phyloP scores from a whole-genome alignment of 2,113 vertebrate species.

The Tychaedon coryphoeus region DNA sequence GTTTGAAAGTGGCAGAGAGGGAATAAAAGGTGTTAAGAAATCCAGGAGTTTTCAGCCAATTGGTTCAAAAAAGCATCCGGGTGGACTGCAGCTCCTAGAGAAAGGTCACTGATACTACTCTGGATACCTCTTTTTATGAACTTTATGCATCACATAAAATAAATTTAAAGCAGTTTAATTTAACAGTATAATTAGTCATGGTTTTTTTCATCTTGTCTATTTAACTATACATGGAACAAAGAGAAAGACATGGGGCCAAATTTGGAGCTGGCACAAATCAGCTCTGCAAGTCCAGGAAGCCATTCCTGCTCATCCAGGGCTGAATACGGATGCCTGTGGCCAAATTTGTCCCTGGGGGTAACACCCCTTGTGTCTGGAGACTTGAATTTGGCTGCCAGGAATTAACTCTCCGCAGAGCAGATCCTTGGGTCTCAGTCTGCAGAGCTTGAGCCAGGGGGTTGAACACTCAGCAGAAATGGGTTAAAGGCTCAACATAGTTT shows the following conservation, averaged over 20 bases:
- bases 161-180: slow-evolving; percentile 77
- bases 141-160: slow-evolving; percentile 76
- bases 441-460: neutral
- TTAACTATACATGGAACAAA: slow-evolving; percentile 53
- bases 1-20: slow-evolving; percentile 73
- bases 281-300: neutral
- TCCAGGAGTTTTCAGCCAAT: slow-evolving; percentile 66
- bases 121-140: slow-evolving; percentile 68
- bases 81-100: slow-evolving; percentile 44
- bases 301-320: neutral
- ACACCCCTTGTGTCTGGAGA: neutral
- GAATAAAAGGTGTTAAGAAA: slow-evolving; percentile 73
- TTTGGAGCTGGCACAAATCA: neutral
- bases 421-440: neutral
- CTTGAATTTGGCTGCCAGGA: neutral
- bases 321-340: neutral
- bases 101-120: slow-evolving; percentile 69
- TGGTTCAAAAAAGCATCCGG: slow-evolving; percentile 57
- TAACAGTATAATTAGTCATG: slow-evolving; percentile 78
- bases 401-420: neutral
- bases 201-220: slow-evolving; percentile 71
- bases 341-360: neutral
- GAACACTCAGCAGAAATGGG: neutral
- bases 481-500: neutral
- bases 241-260: slow-evolving; percentile 53